Evolutionary conservation across 2,113 vertebrate genomes (phyloP).

Genomic region (Cercopithecus mona): DNA sequence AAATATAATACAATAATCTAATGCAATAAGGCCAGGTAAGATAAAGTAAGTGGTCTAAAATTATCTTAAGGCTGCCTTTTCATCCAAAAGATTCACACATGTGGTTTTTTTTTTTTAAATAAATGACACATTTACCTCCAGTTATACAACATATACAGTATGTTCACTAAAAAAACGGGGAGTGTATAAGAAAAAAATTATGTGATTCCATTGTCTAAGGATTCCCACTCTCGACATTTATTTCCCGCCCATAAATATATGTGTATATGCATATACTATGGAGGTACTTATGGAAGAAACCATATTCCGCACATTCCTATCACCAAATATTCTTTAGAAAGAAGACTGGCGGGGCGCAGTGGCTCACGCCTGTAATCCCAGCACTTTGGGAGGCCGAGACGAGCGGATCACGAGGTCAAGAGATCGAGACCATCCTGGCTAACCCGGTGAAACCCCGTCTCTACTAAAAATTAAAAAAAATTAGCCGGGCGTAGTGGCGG

Average conservation of each 20-base stretch:
- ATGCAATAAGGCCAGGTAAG: neutral
- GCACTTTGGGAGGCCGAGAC: no score
- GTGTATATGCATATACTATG: accelerated
- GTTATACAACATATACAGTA: neutral
- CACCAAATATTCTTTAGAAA: neutral
- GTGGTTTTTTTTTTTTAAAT: neutral
- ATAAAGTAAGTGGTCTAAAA: neutral
- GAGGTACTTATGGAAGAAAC: neutral
- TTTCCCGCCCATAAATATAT: neutral
- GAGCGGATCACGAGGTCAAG: no score
- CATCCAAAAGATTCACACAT: neutral
- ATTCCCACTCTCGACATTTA: neutral
- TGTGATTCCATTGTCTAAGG: neutral
- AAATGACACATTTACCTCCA: neutral
- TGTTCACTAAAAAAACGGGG: neutral
- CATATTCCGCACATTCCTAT: neutral
- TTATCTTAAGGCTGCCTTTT: neutral
- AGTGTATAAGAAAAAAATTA: neutral
- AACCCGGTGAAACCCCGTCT: no score
- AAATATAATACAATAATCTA: neutral
- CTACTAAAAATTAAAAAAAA: no score
- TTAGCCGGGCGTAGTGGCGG: no score
- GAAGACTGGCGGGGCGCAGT: neutral
- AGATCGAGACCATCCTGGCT: no score
- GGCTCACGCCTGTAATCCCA: no score